Evolutionary conservation across 2,888 invertebrate genomes (phyloP).

Genomic region (Callimorpha dominula): DNA sequence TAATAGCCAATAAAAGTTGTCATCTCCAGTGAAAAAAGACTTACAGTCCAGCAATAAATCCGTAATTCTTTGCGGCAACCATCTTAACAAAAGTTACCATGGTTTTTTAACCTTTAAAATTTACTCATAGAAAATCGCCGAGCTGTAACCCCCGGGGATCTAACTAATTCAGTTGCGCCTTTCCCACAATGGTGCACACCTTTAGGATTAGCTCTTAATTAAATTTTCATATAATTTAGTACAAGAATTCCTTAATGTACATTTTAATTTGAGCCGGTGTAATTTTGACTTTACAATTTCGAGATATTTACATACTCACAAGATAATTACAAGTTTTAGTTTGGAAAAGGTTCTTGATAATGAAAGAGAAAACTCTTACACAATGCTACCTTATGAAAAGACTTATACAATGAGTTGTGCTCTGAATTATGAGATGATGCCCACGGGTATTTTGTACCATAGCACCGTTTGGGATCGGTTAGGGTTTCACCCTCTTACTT

Average conservation of each 20-base stretch:
- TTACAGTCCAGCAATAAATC: constrained; percentile 16
- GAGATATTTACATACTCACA: not conserved
- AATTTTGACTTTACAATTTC: not conserved
- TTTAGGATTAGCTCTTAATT: constrained; percentile 12
- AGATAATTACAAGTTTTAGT: not conserved
- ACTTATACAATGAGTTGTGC: not conserved
- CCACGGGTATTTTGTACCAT: not conserved
- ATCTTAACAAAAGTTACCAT: constrained; percentile 28
- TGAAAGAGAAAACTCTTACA: not conserved
- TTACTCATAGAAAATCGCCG: constrained; percentile 6
- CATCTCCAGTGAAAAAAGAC: constrained; percentile 60
- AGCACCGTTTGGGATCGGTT: not conserved
- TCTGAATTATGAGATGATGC: too few relatives aligned
- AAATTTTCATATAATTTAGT: constrained; percentile 13
- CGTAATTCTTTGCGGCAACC: not conserved
- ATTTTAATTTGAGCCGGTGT: constrained; percentile 9
- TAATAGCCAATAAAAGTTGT: constrained; percentile 62
- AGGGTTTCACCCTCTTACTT: not conserved
- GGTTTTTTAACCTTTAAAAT: constrained; percentile 39
- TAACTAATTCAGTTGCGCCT: constrained; percentile 7
- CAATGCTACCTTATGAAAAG: not conserved
- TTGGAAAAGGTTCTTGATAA: not conserved
- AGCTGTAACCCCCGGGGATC: constrained; percentile 5
- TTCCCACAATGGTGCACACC: constrained; percentile 8
- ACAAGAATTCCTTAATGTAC: constrained; percentile 12